Conservation (phyloP, 2,113 vertebrate genomes). For the Thunnus thynnus region DNA sequence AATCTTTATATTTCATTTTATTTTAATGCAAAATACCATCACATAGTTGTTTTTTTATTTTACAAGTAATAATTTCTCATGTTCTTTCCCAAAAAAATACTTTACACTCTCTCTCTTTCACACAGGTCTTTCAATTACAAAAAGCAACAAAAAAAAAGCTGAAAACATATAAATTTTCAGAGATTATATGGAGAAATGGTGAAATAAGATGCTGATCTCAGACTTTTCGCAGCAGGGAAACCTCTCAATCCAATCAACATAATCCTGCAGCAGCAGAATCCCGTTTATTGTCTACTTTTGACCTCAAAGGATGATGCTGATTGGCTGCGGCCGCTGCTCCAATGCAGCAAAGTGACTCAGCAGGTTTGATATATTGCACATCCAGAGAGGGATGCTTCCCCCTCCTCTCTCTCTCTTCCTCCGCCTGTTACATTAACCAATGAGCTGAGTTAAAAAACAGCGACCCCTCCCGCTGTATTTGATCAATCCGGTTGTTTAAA, state of each 20-base stretch:
- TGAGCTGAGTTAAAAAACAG: slow-evolving; percentile 10
- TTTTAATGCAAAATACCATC: slow-evolving; percentile 60
- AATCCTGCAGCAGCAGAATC: slow-evolving; percentile 13
- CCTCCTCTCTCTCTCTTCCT: background rate
- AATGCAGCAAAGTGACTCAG: slow-evolving; percentile 77
- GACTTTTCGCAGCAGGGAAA: background rate
- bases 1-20: slow-evolving; percentile 44
- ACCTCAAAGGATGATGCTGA: slow-evolving; percentile 50
- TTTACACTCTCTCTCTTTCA: background rate
- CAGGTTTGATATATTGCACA: slow-evolving; percentile 38
- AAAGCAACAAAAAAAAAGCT: background rate
- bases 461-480: slow-evolving; percentile 11
- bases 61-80: slow-evolving; percentile 8
- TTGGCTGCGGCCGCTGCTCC: slow-evolving; percentile 50
- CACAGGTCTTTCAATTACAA: background rate
- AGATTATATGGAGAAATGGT: background rate
- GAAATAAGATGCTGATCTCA: background rate
- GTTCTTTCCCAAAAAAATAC: background rate
- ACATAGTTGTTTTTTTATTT: slow-evolving; percentile 13
- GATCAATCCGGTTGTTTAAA: background rate
- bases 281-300: background rate
- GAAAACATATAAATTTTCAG: background rate
- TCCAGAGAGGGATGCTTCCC: slow-evolving; percentile 15
- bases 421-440: slow-evolving; percentile 26
- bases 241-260: background rate